Conservation (phyloP, 2,888 invertebrate genomes). For the Abrostola triplasia region DNA sequence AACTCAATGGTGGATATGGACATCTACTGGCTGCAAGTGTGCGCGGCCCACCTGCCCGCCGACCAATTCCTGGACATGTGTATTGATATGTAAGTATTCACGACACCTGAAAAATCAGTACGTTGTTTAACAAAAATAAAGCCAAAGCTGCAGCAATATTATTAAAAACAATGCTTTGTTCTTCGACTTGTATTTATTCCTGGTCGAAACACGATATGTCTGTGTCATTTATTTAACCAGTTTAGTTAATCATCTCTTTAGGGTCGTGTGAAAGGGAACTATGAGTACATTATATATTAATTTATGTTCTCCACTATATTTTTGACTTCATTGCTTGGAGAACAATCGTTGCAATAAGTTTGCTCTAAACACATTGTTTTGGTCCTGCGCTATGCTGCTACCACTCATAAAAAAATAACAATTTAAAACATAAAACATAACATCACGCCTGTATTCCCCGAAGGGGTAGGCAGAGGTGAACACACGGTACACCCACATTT, state of each 20-base stretch:
- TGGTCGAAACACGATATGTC: slow-evolving; percentile 1
- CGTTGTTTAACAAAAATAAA: slow-evolving; percentile 6
- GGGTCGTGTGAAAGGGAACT: not conserved
- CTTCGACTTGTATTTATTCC: slow-evolving; percentile 2
- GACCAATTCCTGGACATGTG: slow-evolving; percentile 95
- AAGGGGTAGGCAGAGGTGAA: too few relatives aligned
- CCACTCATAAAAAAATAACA: too few relatives aligned
- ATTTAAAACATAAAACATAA: too few relatives aligned
- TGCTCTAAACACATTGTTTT: too few relatives aligned
- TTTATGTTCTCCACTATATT: too few relatives aligned
- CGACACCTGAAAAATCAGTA: not conserved
- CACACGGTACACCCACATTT: too few relatives aligned
- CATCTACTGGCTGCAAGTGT: slow-evolving; percentile 97
- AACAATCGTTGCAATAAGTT: too few relatives aligned
- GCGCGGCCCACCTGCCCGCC: slow-evolving; percentile 95
- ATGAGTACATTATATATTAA: too few relatives aligned
- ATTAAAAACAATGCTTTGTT: slow-evolving; percentile 23
- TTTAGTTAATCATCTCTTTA: too few relatives aligned
- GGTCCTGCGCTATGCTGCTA: too few relatives aligned
- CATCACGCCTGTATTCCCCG: too few relatives aligned
- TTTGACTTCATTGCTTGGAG: too few relatives aligned
- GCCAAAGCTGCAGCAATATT: slow-evolving; percentile 9
- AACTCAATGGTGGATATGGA: slow-evolving; percentile 99
- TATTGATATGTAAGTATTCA: slow-evolving; percentile 92
- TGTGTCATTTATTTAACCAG: not conserved